Evolutionary conservation across 2,888 invertebrate species (phyloP).

Genomic region (Sympetrum striolatum): DNA sequence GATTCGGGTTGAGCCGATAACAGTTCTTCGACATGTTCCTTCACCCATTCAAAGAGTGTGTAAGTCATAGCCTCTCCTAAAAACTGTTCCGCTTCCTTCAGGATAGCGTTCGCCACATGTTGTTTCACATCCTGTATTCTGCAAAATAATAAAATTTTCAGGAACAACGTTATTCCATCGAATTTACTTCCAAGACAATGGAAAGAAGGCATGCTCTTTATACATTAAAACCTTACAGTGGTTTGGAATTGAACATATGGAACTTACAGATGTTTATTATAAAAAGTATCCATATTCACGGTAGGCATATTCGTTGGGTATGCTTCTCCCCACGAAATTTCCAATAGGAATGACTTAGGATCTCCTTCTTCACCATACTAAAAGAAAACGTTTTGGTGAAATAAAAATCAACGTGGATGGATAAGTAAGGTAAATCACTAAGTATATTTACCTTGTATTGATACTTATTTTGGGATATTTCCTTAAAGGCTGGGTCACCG

Average conservation of each 20-base stretch:
- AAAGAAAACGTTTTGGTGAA: constrained; percentile 53
- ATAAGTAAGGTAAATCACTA: background rate
- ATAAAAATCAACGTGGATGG: constrained; percentile 2
- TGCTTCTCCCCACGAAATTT: constrained; percentile 83
- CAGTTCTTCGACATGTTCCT: constrained; percentile 79
- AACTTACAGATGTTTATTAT: constrained; percentile 90
- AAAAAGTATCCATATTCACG: constrained; percentile 89
- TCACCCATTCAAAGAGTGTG: constrained; percentile 88
- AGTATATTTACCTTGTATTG: constrained; percentile 82
- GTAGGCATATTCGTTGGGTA: constrained; percentile 85
- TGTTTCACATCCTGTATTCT: constrained; percentile 76
- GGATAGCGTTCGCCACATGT: constrained; percentile 68
- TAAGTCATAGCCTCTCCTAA: constrained; percentile 94
- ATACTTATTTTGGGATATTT: constrained; percentile 77
- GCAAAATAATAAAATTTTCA: constrained; percentile 48
- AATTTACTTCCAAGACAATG: background rate
- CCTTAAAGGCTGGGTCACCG: constrained; percentile 86
- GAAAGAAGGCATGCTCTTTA: background rate
- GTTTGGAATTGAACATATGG: constrained; percentile 3
- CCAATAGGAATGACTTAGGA: constrained; percentile 82
- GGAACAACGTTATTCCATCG: background rate
- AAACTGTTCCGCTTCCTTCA: constrained; percentile 79
- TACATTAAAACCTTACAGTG: background rate
- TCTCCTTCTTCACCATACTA: constrained; percentile 84
- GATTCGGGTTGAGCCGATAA: constrained; percentile 74